phyloP scores from a whole-genome alignment of 2,113 vertebrate genomes.

The Euleptes europaea region DNA sequence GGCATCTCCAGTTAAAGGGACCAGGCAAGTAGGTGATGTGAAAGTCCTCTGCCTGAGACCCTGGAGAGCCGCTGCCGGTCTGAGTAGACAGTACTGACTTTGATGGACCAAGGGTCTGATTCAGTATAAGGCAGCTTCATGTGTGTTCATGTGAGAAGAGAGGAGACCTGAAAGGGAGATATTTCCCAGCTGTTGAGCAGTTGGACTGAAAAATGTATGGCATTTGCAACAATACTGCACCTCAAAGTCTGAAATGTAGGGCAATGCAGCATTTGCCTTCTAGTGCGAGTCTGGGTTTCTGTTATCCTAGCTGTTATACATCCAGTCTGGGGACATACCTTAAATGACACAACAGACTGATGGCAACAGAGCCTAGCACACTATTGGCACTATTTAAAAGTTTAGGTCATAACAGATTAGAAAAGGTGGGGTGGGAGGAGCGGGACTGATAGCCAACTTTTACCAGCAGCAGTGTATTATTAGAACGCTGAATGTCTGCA shows the following conservation, averaged over 20 bases:
- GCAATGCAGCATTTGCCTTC: background rate
- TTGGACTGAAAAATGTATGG: background rate
- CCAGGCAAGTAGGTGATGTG: too few species aligned
- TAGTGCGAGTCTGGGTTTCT: background rate
- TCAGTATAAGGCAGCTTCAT: too few species aligned
- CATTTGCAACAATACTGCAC: background rate
- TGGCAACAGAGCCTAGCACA: background rate
- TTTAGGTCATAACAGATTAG: background rate
- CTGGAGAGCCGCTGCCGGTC: too few species aligned
- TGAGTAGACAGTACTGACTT: too few species aligned
- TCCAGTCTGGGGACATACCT: background rate
- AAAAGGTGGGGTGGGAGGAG: too few species aligned
- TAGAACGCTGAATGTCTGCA: background rate
- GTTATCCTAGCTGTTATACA: background rate
- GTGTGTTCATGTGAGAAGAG: too few species aligned
- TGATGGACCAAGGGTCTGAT: too few species aligned
- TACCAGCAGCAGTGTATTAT: background rate
- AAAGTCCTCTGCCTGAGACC: too few species aligned
- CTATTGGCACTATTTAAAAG: background rate
- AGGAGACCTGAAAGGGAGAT: background rate
- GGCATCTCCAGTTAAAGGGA: too few species aligned
- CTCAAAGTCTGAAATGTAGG: background rate
- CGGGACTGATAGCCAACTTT: background rate
- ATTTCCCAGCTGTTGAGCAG: background rate
- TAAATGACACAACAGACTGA: background rate